These are phyloP conservation scores for Engraulis encrasicolus DNA, from an alignment of 2,113 vertebrate genomes.

Conservation along the genomic window DNA sequence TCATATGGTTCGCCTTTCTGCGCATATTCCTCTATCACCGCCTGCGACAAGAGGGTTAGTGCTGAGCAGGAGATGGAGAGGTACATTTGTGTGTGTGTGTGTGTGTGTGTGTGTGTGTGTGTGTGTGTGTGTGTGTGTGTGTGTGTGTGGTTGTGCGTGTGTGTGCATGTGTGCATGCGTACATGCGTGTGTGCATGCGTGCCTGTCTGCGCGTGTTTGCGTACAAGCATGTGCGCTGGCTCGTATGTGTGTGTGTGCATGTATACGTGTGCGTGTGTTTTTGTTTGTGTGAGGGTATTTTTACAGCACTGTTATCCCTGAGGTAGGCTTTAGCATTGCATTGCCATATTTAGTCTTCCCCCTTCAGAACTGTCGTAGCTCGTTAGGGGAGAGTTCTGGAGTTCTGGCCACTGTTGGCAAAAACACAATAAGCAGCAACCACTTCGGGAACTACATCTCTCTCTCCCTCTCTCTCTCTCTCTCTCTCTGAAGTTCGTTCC, in stretches of 20 bases:
- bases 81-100: too few species aligned
- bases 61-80: not conserved
- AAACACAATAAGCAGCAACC: not conserved
- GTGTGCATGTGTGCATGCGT: too few species aligned
- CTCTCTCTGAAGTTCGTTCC: not conserved
- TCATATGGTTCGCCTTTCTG: constrained; percentile 99
- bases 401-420: not conserved
- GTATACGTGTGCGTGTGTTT: too few species aligned
- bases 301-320: not conserved
- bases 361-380: not conserved
- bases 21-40: constrained; percentile 99
- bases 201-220: not conserved
- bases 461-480: too few species aligned
- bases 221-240: too few species aligned
- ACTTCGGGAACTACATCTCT: not conserved
- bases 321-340: not conserved
- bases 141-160: too few species aligned
- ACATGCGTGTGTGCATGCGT: too few species aligned
- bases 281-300: not conserved
- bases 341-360: not conserved
- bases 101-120: not conserved
- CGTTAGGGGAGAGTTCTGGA: not conserved
- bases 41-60: constrained; percentile 97
- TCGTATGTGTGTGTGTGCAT: too few species aligned
- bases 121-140: too few species aligned